Evolutionary conservation across 1,140 invertebrate genomes (phyloP).

Genomic region (Aphidius ervi): DNA sequence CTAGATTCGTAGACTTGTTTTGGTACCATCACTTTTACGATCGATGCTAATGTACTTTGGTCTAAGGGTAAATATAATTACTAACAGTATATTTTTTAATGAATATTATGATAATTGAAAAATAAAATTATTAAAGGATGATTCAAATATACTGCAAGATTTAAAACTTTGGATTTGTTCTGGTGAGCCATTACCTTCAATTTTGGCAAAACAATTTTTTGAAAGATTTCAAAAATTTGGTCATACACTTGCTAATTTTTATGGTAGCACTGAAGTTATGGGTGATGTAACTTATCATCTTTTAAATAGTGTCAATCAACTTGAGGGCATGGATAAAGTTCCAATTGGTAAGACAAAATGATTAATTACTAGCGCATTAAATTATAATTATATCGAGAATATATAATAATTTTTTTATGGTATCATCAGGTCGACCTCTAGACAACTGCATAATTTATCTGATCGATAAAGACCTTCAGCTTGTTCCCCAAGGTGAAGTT

Average conservation of each 20-base stretch:
- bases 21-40: conserved; percentile 77
- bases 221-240: conserved; percentile 58
- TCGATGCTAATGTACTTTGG: conserved; percentile 70
- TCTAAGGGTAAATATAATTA: conserved; percentile 32
- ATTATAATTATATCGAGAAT: no score
- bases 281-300: conserved; percentile 72
- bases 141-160: conserved; percentile 48
- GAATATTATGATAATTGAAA: no score
- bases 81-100: not conserved
- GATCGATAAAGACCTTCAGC: conserved; percentile 65
- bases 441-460: conserved; percentile 78
- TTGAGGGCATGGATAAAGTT: conserved; percentile 63
- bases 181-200: conserved; percentile 68
- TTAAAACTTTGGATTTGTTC: conserved; percentile 79
- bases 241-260: conserved; percentile 76
- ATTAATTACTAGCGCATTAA: not conserved
- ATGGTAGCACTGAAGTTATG: conserved; percentile 86
- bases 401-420: not conserved
- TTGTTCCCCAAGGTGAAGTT: conserved; percentile 64
- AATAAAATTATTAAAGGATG: conserved; percentile 35
- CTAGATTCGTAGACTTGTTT: conserved; percentile 69
- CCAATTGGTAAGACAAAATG: conserved; percentile 67
- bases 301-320: conserved; percentile 52
- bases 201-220: conserved; percentile 70
- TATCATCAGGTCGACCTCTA: conserved; percentile 60